Percentiles rank a stretch among this genome's conserved stretches.
These are phyloP conservation scores for Hirtodrosophila duncani DNA, from an alignment of 2,888 invertebrate genomes.

Conservation along the genomic window DNA sequence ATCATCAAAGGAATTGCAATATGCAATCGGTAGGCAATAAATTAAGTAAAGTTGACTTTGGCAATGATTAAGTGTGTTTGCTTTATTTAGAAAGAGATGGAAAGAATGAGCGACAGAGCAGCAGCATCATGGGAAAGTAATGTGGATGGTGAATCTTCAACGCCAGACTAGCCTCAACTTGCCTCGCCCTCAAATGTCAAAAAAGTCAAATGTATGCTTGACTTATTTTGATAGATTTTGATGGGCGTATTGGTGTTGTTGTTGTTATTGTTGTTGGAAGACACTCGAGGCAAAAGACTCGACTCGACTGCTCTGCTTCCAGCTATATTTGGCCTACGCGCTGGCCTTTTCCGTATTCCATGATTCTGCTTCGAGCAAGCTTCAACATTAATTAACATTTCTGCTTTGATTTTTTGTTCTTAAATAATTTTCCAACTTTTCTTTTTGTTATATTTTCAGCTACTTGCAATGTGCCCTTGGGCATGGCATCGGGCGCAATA, in stretches of 20 bases:
- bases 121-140: slow-evolving; percentile 27
- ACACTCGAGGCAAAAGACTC: background rate
- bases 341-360: too few species aligned
- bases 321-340: slow-evolving; percentile 48
- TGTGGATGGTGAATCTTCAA: too few species aligned
- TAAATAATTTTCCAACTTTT: slow-evolving; percentile 3
- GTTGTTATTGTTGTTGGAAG: too few species aligned
- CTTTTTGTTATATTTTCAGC: slow-evolving; percentile 79
- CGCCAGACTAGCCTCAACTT: too few species aligned
- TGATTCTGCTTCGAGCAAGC: slow-evolving; percentile 2
- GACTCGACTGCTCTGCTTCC: background rate
- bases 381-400: slow-evolving; percentile 43
- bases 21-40: slow-evolving; percentile 69
- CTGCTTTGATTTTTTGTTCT: slow-evolving; percentile 9
- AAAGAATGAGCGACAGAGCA: slow-evolving; percentile 1
- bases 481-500: slow-evolving; percentile 89
- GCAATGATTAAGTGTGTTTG: slow-evolving; percentile 63
- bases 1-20: slow-evolving; percentile 24
- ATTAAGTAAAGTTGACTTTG: slow-evolving; percentile 67
- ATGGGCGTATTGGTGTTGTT: too few species aligned
- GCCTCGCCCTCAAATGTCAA: slow-evolving; percentile 31
- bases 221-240: slow-evolving; percentile 74
- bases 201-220: slow-evolving; percentile 64
- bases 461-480: slow-evolving; percentile 85
- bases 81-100: slow-evolving; percentile 21